Evolutionary conservation across 2,113 vertebrate species (phyloP).

Genomic region (Microcebus jonahi): DNA sequence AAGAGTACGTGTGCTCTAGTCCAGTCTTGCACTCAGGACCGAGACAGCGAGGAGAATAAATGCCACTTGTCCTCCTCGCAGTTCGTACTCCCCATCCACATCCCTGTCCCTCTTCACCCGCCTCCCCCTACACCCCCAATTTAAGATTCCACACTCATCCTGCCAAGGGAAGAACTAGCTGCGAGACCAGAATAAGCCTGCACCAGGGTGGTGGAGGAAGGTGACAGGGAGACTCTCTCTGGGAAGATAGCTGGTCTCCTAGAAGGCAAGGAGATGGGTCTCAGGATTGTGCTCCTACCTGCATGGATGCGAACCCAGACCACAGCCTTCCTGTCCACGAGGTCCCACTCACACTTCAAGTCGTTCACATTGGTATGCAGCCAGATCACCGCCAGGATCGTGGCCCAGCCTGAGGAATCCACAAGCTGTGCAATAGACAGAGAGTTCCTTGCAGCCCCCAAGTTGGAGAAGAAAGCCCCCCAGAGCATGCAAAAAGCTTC

Average conservation of each 20-base stretch:
- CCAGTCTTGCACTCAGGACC: not conserved
- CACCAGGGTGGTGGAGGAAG: not conserved
- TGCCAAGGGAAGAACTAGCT: not conserved
- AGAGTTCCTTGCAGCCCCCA: not conserved
- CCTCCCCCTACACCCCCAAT: rapidly evolving
- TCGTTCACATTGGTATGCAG: constrained; percentile 82
- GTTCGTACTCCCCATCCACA: not conserved
- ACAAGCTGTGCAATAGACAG: not conserved
- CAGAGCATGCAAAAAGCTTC: not conserved
- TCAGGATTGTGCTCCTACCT: constrained; percentile 55
- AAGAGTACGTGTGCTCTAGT: no score
- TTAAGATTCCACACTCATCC: not conserved
- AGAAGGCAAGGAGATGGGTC: not conserved
- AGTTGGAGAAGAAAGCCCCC: not conserved
- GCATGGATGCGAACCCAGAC: constrained; percentile 64
- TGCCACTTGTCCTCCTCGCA: no score
- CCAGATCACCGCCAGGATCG: constrained; percentile 89
- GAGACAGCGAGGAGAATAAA: not conserved
- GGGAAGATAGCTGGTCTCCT: not conserved
- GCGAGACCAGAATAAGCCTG: not conserved
- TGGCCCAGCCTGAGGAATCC: constrained; percentile 86
- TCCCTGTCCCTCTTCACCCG: not conserved
- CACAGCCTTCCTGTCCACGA: constrained; percentile 88
- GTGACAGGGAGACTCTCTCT: not conserved
- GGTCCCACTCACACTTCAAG: constrained; percentile 87